Conservation (phyloP, 2,888 invertebrate species). For the Pollenia labialis region DNA sequence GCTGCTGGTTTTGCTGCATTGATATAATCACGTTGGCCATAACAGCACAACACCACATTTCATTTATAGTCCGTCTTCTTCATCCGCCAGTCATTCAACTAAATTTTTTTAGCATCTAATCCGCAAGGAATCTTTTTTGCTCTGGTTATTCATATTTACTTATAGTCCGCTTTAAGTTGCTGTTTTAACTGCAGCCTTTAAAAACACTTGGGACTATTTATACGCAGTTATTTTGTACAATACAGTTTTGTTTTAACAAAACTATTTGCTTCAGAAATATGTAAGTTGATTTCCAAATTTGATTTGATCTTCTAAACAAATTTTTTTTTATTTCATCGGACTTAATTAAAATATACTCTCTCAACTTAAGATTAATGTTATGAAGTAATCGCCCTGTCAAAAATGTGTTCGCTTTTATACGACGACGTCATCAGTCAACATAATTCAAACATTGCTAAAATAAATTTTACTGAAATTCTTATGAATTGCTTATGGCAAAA, state of each 20-base stretch:
- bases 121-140: constrained; percentile 60
- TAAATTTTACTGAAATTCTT: constrained; percentile 60
- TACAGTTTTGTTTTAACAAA: neutral
- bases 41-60: constrained; percentile 45
- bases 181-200: constrained; percentile 18
- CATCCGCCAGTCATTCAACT: constrained; percentile 20
- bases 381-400: neutral
- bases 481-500: constrained; percentile 70
- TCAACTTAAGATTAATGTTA: neutral
- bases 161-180: constrained; percentile 44
- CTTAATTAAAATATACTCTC: neutral
- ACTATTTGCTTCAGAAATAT: no score
- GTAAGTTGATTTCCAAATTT: no score
- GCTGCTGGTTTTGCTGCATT: constrained; percentile 19
- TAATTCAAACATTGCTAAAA: constrained; percentile 57
- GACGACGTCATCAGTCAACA: constrained; percentile 58
- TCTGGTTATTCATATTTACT: constrained; percentile 58
- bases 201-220: neutral
- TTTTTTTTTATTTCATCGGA: no score
- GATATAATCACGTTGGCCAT: constrained; percentile 56
- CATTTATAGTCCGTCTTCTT: constrained; percentile 38
- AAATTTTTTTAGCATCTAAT: constrained; percentile 61
- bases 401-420: neutral
- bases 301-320: no score
- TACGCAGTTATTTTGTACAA: neutral